Conservation (phyloP, 2,797 vertebrate species). For the Squalus acanthias region DNA sequence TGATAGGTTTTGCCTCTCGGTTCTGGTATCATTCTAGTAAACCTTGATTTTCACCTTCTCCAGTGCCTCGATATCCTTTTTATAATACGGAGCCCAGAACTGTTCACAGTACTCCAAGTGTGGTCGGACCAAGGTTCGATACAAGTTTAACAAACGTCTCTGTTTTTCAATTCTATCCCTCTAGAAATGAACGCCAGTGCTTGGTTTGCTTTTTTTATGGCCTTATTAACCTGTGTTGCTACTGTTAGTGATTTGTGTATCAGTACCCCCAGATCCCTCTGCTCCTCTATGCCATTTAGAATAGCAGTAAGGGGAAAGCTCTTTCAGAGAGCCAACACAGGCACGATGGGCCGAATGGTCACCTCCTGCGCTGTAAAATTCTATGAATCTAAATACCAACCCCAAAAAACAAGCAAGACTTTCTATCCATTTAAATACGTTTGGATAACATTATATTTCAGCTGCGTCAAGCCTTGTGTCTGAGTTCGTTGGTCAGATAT, state of each 20-base stretch:
- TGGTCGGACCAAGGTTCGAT: background rate
- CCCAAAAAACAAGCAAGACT: background rate
- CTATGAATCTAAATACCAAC: background rate
- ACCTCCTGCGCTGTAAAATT: background rate
- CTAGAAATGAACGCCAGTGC: background rate
- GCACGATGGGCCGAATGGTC: background rate
- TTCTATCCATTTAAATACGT: background rate
- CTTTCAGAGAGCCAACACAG: background rate
- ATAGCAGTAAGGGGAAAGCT: too few species aligned
- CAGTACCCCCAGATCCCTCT: background rate
- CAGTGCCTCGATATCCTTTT: background rate
- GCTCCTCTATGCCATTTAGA: background rate
- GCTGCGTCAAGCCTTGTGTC: background rate
- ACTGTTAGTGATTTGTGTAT: background rate
- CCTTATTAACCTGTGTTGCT: background rate
- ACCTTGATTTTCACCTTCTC: background rate
- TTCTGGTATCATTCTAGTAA: background rate
- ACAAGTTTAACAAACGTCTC: background rate
- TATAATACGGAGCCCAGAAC: background rate
- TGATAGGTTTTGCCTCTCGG: background rate
- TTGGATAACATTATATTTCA: constrained; percentile 17
- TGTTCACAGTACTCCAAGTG: background rate
- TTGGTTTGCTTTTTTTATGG: background rate
- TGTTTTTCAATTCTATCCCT: background rate
- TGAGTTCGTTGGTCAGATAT: background rate